Evolutionary conservation across 2,797 vertebrate genomes (phyloP).

Genomic region (Chaetodon trifasciatus): DNA sequence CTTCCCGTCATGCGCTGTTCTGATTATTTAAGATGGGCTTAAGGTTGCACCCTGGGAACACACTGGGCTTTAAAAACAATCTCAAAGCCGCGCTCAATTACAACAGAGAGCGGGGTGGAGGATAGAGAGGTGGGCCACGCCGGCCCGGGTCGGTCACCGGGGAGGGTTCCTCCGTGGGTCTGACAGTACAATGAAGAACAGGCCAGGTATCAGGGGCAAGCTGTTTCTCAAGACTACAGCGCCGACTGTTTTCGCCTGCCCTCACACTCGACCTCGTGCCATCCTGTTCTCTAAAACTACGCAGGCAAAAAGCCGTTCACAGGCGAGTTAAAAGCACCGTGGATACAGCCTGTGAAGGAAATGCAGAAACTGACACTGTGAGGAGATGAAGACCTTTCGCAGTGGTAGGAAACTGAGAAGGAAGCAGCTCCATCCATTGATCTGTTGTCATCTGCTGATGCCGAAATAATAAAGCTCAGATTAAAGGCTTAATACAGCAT

Average conservation of each 20-base stretch:
- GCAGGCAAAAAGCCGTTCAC: constrained; percentile 48
- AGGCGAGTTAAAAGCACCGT: constrained; percentile 30
- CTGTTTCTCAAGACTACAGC: constrained; percentile 78
- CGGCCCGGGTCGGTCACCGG: constrained; percentile 85
- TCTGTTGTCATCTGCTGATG: background rate
- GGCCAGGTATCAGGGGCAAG: constrained; percentile 81
- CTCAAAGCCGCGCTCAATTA: constrained; percentile 92
- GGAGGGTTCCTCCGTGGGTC: constrained; percentile 84
- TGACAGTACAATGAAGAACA: constrained; percentile 86
- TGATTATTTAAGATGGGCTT: constrained; percentile 76
- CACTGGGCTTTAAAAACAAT: constrained; percentile 87
- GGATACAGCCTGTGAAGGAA: constrained; percentile 14
- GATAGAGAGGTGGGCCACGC: constrained; percentile 80
- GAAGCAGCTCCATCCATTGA: constrained; percentile 29
- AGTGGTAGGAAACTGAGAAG: constrained; percentile 19
- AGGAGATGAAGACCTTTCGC: constrained; percentile 30
- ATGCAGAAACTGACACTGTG: background rate
- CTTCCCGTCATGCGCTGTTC: constrained; percentile 87
- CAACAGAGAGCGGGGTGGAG: constrained; percentile 84
- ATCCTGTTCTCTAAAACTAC: constrained; percentile 40
- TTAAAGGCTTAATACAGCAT: constrained; percentile 28
- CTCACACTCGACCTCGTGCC: constrained; percentile 71
- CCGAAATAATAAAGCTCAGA: constrained; percentile 6
- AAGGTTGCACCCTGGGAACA: constrained; percentile 80
- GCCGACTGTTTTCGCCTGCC: constrained; percentile 85